Evolutionary conservation across 2,113 vertebrate genomes (phyloP).

Genomic region (Speoplatyrhinus poulsoni): DNA sequence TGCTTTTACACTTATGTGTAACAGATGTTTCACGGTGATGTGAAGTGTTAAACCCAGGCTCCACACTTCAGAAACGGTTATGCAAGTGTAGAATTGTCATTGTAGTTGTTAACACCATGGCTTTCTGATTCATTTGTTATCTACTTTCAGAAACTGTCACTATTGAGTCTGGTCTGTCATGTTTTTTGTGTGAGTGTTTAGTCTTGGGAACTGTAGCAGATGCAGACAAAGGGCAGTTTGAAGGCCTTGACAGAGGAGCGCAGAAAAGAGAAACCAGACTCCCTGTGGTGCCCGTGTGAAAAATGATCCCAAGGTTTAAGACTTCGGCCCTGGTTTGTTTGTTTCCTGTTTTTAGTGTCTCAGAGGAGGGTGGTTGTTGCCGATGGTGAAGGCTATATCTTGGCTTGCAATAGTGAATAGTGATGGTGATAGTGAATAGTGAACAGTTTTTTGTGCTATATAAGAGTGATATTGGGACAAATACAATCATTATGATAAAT

Average conservation of each 20-base stretch:
- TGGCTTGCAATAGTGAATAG: conserved; percentile 16
- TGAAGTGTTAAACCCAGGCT: conserved; percentile 36
- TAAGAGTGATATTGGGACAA: background rate
- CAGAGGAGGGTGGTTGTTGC: conserved; percentile 34
- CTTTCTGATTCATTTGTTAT: conserved; percentile 24
- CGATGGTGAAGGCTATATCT: conserved; percentile 19
- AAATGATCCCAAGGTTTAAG: conserved; percentile 72
- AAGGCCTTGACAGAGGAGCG: conserved; percentile 62
- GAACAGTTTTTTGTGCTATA: conserved; percentile 5
- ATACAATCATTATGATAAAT: background rate
- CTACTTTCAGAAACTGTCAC: conserved; percentile 60
- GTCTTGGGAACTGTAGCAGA: conserved; percentile 73
- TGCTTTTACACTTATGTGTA: conserved; percentile 50
- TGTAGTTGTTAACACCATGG: conserved; percentile 30
- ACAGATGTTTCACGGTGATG: conserved; percentile 54
- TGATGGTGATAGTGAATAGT: conserved; percentile 5
- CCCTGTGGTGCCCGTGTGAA: conserved; percentile 67
- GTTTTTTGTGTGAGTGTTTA: conserved; percentile 61
- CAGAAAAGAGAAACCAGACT: conserved; percentile 57
- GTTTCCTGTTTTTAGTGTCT: conserved; percentile 62
- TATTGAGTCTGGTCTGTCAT: conserved; percentile 15
- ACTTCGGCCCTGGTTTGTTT: conserved; percentile 66
- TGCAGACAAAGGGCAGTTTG: conserved; percentile 68
- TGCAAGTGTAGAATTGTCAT: conserved; percentile 31
- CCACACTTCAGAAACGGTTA: conserved; percentile 24